Conservation (phyloP, 2,888 invertebrate species). For the Eristalis pertinax region DNA sequence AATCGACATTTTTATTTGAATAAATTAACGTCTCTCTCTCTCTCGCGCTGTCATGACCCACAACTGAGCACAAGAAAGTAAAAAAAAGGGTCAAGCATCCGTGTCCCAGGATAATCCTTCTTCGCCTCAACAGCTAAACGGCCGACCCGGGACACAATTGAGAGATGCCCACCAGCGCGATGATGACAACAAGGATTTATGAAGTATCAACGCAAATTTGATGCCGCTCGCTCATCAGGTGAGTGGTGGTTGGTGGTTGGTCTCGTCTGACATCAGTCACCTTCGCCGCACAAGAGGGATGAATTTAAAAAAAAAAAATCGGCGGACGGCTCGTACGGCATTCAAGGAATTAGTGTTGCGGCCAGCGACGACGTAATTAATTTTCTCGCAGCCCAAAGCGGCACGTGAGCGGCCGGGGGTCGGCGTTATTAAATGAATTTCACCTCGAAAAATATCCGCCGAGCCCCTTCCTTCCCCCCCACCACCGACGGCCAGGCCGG, state of each 20-base stretch:
- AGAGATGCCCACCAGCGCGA: neutral
- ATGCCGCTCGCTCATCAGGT: conserved; percentile 16
- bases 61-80: neutral
- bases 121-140: neutral
- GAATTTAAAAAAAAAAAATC: neutral
- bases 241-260: neutral
- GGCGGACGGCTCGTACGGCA: neutral
- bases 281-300: neutral
- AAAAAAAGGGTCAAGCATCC: conserved; percentile 10
- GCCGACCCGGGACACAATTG: neutral
- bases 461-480: neutral
- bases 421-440: conserved; percentile 8
- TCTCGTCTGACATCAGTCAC: neutral
- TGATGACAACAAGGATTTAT: conserved; percentile 19
- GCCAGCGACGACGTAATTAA: conserved; percentile 34
- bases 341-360: neutral
- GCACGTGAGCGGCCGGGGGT: neutral
- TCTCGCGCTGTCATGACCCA: neutral
- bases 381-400: neutral
- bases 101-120: neutral
- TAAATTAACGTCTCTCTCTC: conserved; percentile 20
- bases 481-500: neutral
- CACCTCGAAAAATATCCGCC: neutral
- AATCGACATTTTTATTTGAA: conserved; percentile 42
- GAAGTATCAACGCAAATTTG: conserved; percentile 47